These are phyloP conservation scores for Entomobrya multifasciata DNA, from an alignment of 2,888 invertebrate species.

Conservation along the genomic window DNA sequence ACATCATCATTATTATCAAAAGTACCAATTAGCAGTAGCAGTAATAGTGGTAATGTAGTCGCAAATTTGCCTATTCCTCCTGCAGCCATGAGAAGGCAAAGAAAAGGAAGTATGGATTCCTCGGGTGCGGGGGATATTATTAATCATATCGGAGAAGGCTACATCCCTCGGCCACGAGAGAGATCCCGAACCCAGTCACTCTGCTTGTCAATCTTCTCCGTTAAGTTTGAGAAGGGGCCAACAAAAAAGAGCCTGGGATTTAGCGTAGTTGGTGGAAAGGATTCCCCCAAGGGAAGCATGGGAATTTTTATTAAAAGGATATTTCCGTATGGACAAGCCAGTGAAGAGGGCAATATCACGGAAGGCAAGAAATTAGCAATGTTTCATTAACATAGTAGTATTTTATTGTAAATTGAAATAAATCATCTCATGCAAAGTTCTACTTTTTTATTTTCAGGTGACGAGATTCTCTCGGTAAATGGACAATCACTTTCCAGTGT, in stretches of 20 bases:
- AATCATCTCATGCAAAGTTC: too few relatives aligned
- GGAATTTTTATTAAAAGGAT: slow-evolving; percentile 95
- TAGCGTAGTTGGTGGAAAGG: slow-evolving; percentile 92
- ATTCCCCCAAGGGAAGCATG: slow-evolving; percentile 93
- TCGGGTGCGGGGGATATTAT: slow-evolving; percentile 62
- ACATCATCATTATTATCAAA: not conserved
- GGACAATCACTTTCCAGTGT: slow-evolving; percentile 90
- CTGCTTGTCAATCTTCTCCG: slow-evolving; percentile 78
- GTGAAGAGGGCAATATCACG: slow-evolving; percentile 90
- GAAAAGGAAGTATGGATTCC: slow-evolving; percentile 4
- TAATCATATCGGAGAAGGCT: not conserved
- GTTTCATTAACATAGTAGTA: too few relatives aligned
- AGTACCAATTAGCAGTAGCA: not conserved
- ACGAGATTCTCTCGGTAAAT: slow-evolving; percentile 95
- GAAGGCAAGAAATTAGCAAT: too few relatives aligned
- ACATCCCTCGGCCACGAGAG: slow-evolving; percentile 31
- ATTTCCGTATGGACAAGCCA: slow-evolving; percentile 92
- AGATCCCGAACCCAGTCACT: slow-evolving; percentile 73
- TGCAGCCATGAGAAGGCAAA: not conserved
- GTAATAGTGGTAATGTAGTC: too few relatives aligned
- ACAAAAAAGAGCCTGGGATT: slow-evolving; percentile 93
- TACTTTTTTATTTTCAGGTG: too few relatives aligned
- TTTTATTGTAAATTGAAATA: too few relatives aligned
- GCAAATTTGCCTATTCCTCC: not conserved
- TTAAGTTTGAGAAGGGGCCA: slow-evolving; percentile 86